Percentiles rank a stretch among this genome's conserved stretches.
phyloP scores from a whole-genome alignment of 2,797 vertebrate genomes.

The Scyliorhinus canicula region DNA sequence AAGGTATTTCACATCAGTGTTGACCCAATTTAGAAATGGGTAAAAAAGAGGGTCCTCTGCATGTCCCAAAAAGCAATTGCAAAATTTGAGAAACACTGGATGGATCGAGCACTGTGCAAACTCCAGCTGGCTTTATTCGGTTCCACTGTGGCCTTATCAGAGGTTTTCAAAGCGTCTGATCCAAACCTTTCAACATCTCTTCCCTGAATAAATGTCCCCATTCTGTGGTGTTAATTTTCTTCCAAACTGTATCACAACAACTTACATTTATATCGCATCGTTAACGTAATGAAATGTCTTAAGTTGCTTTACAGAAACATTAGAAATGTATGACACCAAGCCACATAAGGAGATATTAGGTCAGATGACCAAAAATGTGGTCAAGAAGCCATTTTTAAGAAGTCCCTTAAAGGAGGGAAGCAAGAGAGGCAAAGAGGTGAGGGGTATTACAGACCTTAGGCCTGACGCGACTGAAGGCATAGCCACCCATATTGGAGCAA shows the following conservation, averaged over 20 bases:
- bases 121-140: too few relatives aligned
- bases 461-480: background rate
- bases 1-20: too few relatives aligned
- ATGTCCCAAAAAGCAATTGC: background rate
- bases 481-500: background rate
- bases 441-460: background rate
- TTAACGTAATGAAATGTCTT: background rate
- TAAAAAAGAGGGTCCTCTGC: background rate
- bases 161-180: background rate
- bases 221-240: background rate
- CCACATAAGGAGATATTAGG: background rate
- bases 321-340: too few relatives aligned
- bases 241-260: background rate
- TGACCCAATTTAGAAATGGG: background rate
- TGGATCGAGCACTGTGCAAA: too few relatives aligned
- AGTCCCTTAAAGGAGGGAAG: background rate
- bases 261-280: background rate
- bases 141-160: background rate
- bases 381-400: background rate
- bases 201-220: background rate
- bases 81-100: background rate
- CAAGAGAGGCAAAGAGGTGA: background rate
- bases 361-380: background rate
- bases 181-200: background rate
- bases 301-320: background rate